Conservation (phyloP, 1,140 invertebrate genomes). For the Eueides isabella region DNA sequence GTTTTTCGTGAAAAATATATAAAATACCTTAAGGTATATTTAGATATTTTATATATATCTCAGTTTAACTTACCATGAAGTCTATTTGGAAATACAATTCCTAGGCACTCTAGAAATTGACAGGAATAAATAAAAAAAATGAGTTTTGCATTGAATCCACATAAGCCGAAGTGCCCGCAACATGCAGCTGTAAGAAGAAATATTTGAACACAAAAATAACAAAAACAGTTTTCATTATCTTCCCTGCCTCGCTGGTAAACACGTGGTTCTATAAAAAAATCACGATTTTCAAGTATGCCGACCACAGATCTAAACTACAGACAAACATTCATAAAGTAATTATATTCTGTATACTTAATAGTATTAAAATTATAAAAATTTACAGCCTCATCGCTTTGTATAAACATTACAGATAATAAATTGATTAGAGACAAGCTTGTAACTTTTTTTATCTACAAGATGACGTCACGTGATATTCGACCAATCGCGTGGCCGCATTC, state of each 20-base stretch:
- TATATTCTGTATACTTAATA: neutral
- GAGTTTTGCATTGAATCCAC: too few species aligned
- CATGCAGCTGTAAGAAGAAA: too few species aligned
- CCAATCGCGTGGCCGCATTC: constrained; percentile 43
- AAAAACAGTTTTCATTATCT: neutral
- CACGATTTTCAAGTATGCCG: neutral
- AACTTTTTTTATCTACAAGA: neutral
- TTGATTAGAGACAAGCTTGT: neutral
- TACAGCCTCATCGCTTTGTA: neutral
- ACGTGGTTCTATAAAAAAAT: neutral
- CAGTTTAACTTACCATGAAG: too few species aligned
- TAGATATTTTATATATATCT: too few species aligned
- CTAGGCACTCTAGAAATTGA: too few species aligned
- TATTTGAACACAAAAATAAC: too few species aligned
- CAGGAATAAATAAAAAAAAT: too few species aligned
- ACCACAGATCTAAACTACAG: neutral
- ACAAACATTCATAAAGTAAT: neutral
- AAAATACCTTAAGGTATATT: too few species aligned
- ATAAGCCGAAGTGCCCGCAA: too few species aligned
- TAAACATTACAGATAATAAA: constrained; percentile 4
- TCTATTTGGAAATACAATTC: too few species aligned
- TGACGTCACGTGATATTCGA: constrained; percentile 40
- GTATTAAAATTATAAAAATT: neutral
- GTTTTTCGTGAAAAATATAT: too few species aligned
- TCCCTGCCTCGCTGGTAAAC: neutral